Evolutionary conservation across 1,140 invertebrate genomes (phyloP), one percentile per base, ranked within the genome.

Genomic region (Ylistrum balloti): DNA sequence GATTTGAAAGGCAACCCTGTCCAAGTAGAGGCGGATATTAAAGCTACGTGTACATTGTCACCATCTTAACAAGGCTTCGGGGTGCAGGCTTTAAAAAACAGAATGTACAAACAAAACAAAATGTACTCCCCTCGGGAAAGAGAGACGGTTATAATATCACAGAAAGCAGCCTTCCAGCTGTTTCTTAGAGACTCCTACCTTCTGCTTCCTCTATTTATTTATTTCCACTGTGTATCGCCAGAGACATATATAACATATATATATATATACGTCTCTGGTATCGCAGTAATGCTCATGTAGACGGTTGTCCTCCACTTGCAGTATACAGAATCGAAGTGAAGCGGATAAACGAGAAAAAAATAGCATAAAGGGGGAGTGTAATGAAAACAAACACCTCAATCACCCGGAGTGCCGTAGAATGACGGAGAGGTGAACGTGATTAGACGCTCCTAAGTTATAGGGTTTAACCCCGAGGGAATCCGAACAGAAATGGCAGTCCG

Each of bases 341-440:
- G 56, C 56, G 56, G n/a, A 74, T 74, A 74, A 74, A 74, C 22
- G 56, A 74, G 56, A 28, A 74, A 74, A 74, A 74, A 74, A 74
- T 74, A n/a, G 17, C 5, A 22, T 74, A 74, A 74, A n/a, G 56
- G 56, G n/a, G 56, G 56, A 28, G 56, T 74, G 56, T 74, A 74
- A 74, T 74, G 56, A n/a, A 74, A 74, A 74, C 56, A 74, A 74
- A 74, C 56, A 74, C 56, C 56, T 74, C 56, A 74, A 74, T 74
- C 56, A 74, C 56, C 56, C 22, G 9, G 1, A 28, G n/a, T 74
- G n/a, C 22, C 56, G 56, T n/a, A n/a, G 22, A 28, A 9, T 74
- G 56, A 74, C 56, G n/a, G 56, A 74, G 56, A 74, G 56, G 56
- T 74, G 56, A 74, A 74, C 56, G 56, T 74, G 56, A 74, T 74